A percentile compares a stretch with the other conserved stretches of the same genome.
Evolutionary conservation across 2,888 invertebrate genomes (phyloP).

Genomic region (Microdon myrmicae): DNA sequence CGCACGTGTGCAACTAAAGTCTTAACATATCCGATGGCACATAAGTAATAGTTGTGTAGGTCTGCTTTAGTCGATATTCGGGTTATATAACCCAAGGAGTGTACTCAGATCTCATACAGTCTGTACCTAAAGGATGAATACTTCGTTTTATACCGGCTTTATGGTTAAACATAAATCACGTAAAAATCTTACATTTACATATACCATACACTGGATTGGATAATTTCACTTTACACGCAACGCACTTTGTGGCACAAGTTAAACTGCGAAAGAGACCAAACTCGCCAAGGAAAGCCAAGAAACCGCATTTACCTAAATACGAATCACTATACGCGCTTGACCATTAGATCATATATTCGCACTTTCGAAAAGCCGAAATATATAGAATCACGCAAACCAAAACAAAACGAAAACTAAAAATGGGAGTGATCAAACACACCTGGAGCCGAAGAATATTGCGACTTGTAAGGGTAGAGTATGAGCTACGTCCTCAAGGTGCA

Average conservation of each 20-base stretch:
- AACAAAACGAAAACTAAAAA: conserved; percentile 5
- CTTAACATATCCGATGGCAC: conserved; percentile 1
- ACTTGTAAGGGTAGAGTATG: neutral
- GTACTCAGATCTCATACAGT: neutral
- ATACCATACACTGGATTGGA: conserved; percentile 1
- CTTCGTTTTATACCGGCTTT: conserved; percentile 32
- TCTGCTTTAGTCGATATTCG: conserved; percentile 6
- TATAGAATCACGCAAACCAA: no score
- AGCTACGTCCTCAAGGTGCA: conserved; percentile 16
- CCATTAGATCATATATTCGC: conserved; percentile 26
- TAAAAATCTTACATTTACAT: conserved; percentile 8
- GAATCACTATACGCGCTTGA: conserved; percentile 8
- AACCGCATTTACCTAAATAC: conserved; percentile 6
- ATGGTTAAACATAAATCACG: conserved; percentile 1
- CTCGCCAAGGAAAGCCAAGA: neutral
- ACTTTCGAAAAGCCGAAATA: no score
- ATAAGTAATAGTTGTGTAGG: conserved; percentile 12
- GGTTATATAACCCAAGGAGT: conserved; percentile 30
- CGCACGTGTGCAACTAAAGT: conserved; percentile 26
- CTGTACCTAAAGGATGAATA: conserved; percentile 11
- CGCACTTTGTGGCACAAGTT: conserved; percentile 2
- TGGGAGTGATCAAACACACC: no score
- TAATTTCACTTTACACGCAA: conserved; percentile 32
- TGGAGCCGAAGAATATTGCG: neutral
- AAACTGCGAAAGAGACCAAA: conserved; percentile 21